A percentile compares a stretch with the other conserved stretches of the same genome.
These are phyloP conservation scores for Agrotis ipsilon DNA, from an alignment of 2,888 invertebrate species.

Conservation along the genomic window DNA sequence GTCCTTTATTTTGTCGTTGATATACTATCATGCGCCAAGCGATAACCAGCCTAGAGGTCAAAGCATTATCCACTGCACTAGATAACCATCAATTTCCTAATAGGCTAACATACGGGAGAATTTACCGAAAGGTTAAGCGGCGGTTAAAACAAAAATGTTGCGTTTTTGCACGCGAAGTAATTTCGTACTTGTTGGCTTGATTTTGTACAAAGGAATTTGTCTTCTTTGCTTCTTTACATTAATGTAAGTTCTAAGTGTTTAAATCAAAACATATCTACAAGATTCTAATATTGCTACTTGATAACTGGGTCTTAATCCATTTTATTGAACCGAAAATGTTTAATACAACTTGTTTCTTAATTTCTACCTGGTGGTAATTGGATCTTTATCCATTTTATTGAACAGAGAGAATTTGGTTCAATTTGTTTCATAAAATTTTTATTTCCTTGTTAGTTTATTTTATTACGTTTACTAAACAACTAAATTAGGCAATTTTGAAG, in stretches of 20 bases:
- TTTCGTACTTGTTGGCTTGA: not conserved
- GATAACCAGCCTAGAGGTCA: conserved; percentile 61
- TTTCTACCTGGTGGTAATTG: not conserved
- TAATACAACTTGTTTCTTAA: conserved; percentile 11
- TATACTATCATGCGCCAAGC: conserved; percentile 32
- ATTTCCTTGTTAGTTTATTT: not conserved
- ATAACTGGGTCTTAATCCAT: not conserved
- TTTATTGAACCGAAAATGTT: conserved; percentile 2
- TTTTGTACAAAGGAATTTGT: not conserved
- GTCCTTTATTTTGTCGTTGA: conserved; percentile 49
- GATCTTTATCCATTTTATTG: not conserved
- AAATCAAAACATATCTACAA: not conserved
- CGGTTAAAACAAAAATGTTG: not conserved
- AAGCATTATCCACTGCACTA: conserved; percentile 58
- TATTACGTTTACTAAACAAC: conserved; percentile 7
- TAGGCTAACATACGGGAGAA: conserved; percentile 54
- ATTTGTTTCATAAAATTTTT: conserved; percentile 15
- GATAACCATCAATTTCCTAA: conserved; percentile 73
- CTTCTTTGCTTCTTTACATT: not conserved
- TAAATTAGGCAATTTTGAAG: not conserved
- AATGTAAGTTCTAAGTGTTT: not conserved
- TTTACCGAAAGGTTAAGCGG: not conserved
- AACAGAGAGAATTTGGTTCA: conserved; percentile 12
- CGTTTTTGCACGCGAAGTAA: not conserved
- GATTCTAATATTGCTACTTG: not conserved